These are phyloP conservation scores for Harlomillsia oculata DNA, from an alignment of 1,140 invertebrate genomes.

Conservation along the genomic window DNA sequence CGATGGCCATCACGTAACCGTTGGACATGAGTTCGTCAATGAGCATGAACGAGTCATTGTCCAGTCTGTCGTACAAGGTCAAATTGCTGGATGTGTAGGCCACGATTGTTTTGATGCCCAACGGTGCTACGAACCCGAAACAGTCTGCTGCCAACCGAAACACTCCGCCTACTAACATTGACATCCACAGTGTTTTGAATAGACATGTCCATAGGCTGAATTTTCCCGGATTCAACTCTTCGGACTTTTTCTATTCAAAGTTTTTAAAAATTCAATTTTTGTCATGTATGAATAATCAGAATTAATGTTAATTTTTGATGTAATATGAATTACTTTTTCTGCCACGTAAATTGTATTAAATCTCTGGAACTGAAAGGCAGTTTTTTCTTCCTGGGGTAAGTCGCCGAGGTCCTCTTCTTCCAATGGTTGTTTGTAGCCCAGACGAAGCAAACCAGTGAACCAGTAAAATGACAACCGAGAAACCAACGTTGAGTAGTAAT, in stretches of 20 bases:
- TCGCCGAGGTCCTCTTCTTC: slow-evolving; percentile 59
- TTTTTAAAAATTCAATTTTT: slow-evolving; percentile 12
- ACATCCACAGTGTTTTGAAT: slow-evolving; percentile 57
- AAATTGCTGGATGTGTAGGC: slow-evolving; percentile 19
- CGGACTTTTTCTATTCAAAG: slow-evolving; percentile 10
- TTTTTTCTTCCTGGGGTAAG: slow-evolving; percentile 54
- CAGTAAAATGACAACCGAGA: slow-evolving; percentile 68
- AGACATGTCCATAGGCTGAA: slow-evolving; percentile 55
- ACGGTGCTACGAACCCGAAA: slow-evolving; percentile 61
- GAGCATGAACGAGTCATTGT: slow-evolving; percentile 39
- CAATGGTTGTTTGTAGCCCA: slow-evolving; percentile 55
- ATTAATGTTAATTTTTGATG: neutral
- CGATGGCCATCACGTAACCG: slow-evolving; percentile 63
- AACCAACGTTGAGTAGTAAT: slow-evolving; percentile 53
- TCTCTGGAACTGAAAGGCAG: slow-evolving; percentile 45
- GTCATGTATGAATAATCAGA: neutral
- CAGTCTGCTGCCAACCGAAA: slow-evolving; percentile 68
- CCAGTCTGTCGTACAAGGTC: neutral
- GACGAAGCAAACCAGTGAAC: slow-evolving; percentile 55
- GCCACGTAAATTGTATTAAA: slow-evolving; percentile 46
- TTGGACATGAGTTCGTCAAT: slow-evolving; percentile 57
- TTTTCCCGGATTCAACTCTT: slow-evolving; percentile 12
- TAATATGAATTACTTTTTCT: slow-evolving; percentile 41
- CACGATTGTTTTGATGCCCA: slow-evolving; percentile 42
- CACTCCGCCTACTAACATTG: slow-evolving; percentile 59